These are phyloP conservation scores for Nycticebus coucang DNA, from an alignment of 2,113 vertebrate genomes.

Conservation along the genomic window DNA sequence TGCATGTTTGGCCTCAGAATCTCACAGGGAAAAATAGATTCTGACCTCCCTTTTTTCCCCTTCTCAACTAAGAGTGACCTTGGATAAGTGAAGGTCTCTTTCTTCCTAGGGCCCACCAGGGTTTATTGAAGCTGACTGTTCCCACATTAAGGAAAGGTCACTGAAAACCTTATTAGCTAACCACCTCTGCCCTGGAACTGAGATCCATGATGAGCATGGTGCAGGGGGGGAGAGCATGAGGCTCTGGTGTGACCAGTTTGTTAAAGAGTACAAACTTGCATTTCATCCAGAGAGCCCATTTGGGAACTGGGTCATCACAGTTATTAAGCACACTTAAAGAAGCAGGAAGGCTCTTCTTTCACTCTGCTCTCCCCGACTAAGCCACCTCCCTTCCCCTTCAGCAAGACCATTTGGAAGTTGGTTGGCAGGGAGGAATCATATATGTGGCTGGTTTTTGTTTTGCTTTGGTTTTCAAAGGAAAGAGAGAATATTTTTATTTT, in stretches of 20 bases:
- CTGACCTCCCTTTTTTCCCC: not conserved
- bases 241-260: not conserved
- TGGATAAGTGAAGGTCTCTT: not conserved
- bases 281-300: not conserved
- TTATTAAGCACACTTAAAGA: not conserved
- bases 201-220: not conserved
- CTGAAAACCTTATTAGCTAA: conserved; percentile 35
- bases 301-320: not conserved
- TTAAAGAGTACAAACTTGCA: not conserved
- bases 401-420: not conserved
- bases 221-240: not conserved
- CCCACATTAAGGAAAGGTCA: conserved; percentile 25
- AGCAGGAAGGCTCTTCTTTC: not conserved
- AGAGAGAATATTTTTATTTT: not conserved
- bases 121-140: conserved; percentile 1
- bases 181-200: not conserved
- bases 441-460: not conserved
- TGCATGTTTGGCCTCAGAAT: conserved; percentile 31
- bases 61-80: not conserved
- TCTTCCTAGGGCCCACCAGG: not conserved
- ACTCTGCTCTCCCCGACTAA: not conserved
- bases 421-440: not conserved
- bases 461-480: not conserved
- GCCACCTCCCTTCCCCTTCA: not conserved
- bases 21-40: conserved; percentile 15